phyloP scores from a whole-genome alignment of 2,797 vertebrate species.

The Sciurus vulgaris region DNA sequence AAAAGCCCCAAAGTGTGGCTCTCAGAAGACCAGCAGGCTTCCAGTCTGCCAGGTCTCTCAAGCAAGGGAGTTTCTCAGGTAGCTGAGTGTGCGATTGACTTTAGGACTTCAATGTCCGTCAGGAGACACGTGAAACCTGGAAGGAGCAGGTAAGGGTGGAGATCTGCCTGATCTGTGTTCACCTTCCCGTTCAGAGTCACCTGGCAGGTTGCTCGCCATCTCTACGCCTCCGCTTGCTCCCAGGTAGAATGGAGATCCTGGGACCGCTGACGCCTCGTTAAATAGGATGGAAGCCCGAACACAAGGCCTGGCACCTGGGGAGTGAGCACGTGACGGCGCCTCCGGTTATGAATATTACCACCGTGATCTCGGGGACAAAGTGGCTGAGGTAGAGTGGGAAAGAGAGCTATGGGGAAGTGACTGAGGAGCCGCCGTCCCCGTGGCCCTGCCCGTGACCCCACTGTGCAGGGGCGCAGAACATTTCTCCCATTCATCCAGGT shows the following conservation, averaged over 20 bases:
- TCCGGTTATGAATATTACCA: neutral
- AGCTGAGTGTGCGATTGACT: neutral
- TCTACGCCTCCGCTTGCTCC: neutral
- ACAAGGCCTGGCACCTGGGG: neutral
- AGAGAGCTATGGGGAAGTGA: neutral
- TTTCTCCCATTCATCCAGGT: neutral
- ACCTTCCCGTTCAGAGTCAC: neutral
- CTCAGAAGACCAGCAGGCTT: neutral
- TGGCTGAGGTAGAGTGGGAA: neutral
- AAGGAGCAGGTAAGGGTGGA: neutral
- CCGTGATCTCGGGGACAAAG: neutral
- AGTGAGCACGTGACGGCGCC: rapidly evolving
- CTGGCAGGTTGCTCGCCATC: neutral
- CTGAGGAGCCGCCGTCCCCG: neutral
- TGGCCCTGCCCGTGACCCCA: conserved; percentile 30
- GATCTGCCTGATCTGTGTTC: neutral
- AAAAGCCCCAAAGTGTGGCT: neutral
- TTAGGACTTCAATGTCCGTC: neutral
- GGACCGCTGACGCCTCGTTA: neutral
- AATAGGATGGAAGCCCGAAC: neutral
- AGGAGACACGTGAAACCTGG: neutral
- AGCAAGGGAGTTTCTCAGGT: neutral
- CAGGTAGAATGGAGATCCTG: neutral
- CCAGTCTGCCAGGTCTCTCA: neutral
- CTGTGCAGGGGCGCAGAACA: conserved; percentile 50